Evolutionary conservation across 92 coral and sea anemone genomes (phyloP), one percentile per base, ranked within the genome.

Genomic region (Pocillopora grandis): DNA sequence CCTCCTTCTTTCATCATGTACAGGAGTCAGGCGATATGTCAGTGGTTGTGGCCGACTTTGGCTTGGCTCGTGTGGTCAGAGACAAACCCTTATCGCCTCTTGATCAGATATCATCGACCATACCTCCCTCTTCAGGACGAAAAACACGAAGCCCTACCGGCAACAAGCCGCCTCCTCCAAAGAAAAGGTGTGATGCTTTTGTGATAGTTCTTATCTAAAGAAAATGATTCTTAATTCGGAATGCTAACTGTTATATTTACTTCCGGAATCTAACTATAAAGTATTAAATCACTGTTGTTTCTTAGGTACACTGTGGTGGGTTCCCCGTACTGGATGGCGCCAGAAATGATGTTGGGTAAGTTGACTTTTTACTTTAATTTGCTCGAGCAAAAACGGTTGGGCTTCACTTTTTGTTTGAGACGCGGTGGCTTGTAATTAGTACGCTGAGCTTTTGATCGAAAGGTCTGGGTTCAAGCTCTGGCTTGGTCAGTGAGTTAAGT

Each of bases 251-350:
- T 42, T 42, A 42, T 42, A 42, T 42, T 42, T 61, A 20, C 18
- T 59, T 77, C 20, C 17, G 19, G 58, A 57, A 64, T 16, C 59
- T 27, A 42, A 60, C 66, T 37, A 14, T 20, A 31, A 36, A 19
- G 9, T 21, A 14, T 5, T 23, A 76, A n/a, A 17, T 15, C 65
- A 60, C 17, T 19, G 57, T 82, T 31, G 20, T 52, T 62, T 65
- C 37, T 11, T 76, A 96, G 99, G 77, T 94, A 95, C 57, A 96
- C 99, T 0, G 99, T 96, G 23, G 99, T 96, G 4, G 99, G 99
- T 35, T 83, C 95, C 1, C 98, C 99, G 2, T 96, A 89, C 78
- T 96, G 99, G 99, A 96, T 96, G 99, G 99, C 99, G 2, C 99
- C 99, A 1, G 99, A 96, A 77, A 96, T 96, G 99, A 16, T 96